Percentiles rank a stretch among this genome's conserved stretches.
Conservation (phyloP, 2,797 vertebrate genomes). For the Myotis daubentonii region DNA sequence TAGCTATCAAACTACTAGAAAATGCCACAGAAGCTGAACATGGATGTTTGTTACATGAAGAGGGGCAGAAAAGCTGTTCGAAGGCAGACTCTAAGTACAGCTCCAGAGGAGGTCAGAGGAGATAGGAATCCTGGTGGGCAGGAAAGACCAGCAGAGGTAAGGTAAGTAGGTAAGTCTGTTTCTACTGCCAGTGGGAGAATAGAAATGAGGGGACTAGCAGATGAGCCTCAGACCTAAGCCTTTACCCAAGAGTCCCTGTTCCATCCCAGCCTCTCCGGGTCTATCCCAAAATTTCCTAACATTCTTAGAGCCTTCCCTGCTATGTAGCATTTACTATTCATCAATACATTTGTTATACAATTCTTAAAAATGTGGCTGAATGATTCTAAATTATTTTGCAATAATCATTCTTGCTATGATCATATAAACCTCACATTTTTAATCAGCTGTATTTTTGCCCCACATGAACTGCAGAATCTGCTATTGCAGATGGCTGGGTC, state of each 20-base stretch:
- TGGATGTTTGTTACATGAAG: background rate
- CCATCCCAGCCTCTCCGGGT: background rate
- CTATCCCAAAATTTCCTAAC: background rate
- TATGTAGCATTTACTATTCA: constrained; percentile 2
- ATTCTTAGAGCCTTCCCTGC: background rate
- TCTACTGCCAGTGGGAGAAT: background rate
- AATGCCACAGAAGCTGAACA: background rate
- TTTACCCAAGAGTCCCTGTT: background rate
- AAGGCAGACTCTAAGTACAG: background rate
- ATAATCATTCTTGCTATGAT: constrained; percentile 24
- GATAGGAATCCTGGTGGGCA: background rate
- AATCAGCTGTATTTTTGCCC: background rate
- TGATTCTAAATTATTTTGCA: background rate
- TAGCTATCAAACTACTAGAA: background rate
- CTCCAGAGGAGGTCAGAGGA: background rate
- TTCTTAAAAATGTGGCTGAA: constrained; percentile 5
- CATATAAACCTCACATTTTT: constrained; percentile 21
- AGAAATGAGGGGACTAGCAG: background rate
- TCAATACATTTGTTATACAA: background rate
- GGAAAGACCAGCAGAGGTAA: background rate
- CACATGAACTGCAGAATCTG: background rate
- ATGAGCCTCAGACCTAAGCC: too few relatives aligned
- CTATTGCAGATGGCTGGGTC: background rate
- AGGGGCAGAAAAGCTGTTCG: background rate
- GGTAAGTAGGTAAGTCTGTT: background rate